Evolutionary conservation across 2,888 invertebrate genomes (phyloP).

Genomic region (Agrenia bidenticulata): DNA sequence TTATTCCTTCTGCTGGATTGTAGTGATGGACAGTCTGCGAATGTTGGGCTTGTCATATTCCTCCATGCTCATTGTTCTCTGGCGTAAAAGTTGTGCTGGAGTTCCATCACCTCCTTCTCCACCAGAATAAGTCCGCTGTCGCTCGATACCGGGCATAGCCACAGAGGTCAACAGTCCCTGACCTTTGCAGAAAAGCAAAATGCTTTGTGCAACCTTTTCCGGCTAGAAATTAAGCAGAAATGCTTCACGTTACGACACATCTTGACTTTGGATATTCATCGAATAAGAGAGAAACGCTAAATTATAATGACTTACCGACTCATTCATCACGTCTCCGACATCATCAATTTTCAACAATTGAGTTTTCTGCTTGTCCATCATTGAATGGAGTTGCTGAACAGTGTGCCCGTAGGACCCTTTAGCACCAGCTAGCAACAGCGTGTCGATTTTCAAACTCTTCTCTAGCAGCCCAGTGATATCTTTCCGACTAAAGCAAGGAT

Average conservation of each 20-base stretch:
- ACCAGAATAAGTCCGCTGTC: conserved; percentile 66
- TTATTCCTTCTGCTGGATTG: conserved; percentile 51
- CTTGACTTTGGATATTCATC: neutral
- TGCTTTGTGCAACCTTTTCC: conserved; percentile 79
- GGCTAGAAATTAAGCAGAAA: conserved; percentile 63
- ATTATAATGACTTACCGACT: conserved; percentile 68
- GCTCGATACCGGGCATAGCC: conserved; percentile 76
- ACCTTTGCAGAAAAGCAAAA: conserved; percentile 85
- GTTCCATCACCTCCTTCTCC: conserved; percentile 60
- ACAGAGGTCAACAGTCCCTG: conserved; percentile 79
- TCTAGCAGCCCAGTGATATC: conserved; percentile 64
- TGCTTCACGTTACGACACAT: neutral
- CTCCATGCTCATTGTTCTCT: conserved; percentile 74
- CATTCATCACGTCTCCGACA: conserved; percentile 82
- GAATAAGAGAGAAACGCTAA: no score
- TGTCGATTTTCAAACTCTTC: conserved; percentile 70
- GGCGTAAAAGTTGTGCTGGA: conserved; percentile 57
- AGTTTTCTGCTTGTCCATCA: conserved; percentile 76
- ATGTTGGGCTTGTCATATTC: conserved; percentile 80
- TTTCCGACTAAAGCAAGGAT: conserved; percentile 64
- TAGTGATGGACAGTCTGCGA: conserved; percentile 68
- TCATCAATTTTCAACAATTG: conserved; percentile 81
- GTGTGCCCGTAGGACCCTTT: conserved; percentile 75
- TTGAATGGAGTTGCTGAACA: conserved; percentile 75
- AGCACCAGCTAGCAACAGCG: conserved; percentile 77